These are phyloP conservation scores for Aquila chrysaetos DNA, from an alignment of 2,797 vertebrate species.

Conservation along the genomic window DNA sequence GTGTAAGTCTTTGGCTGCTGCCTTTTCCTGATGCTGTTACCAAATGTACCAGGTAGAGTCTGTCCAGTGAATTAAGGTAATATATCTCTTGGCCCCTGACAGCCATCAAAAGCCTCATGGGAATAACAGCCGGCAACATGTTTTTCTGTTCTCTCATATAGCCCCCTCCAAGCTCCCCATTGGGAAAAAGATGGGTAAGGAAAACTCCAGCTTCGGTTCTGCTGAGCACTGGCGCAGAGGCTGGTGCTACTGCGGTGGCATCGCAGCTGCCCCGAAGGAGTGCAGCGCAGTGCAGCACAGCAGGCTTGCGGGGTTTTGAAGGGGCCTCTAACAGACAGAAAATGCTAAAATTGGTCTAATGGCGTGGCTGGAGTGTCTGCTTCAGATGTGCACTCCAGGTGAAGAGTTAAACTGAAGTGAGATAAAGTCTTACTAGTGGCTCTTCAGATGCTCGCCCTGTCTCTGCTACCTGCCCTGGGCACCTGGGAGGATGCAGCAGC, in stretches of 20 bases:
- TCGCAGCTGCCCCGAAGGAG: neutral
- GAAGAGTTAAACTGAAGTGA: neutral
- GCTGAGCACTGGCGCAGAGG: neutral
- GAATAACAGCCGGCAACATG: neutral
- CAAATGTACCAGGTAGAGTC: neutral
- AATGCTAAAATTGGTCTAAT: neutral
- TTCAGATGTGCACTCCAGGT: fast-evolving
- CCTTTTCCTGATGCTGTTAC: neutral
- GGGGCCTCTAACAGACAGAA: neutral
- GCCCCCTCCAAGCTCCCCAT: neutral
- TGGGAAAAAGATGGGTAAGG: too few relatives aligned
- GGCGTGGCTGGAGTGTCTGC: neutral
- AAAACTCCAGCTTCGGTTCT: neutral
- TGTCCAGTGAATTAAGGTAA: neutral
- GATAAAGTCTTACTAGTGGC: neutral
- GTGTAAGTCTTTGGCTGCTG: fast-evolving
- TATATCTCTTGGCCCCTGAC: neutral
- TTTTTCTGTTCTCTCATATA: neutral
- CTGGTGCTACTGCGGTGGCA: fast-evolving
- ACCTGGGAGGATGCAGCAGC: neutral
- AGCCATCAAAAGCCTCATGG: neutral
- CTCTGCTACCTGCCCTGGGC: neutral
- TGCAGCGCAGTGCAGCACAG: neutral
- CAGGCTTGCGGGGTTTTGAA: neutral
- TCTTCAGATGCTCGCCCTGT: neutral